phyloP scores from a whole-genome alignment of 2,888 invertebrate genomes.

The Himalopsyche japonica region DNA sequence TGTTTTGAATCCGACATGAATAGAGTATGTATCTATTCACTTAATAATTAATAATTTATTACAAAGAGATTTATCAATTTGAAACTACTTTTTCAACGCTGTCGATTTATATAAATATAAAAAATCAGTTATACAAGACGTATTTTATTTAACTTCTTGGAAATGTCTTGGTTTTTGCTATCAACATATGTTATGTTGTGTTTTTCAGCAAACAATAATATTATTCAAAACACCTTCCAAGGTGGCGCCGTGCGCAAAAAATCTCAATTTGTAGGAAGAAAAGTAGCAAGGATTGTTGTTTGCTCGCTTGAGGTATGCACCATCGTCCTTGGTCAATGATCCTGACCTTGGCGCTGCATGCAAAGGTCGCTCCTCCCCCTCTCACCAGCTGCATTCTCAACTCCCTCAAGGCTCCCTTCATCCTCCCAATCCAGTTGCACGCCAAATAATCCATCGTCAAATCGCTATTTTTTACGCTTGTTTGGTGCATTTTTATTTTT shows the following conservation, averaged over 20 bases:
- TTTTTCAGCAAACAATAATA: background rate
- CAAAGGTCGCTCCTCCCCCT: constrained; percentile 36
- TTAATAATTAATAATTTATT: too few relatives aligned
- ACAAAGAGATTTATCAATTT: too few relatives aligned
- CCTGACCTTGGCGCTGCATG: constrained; percentile 38
- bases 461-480: background rate
- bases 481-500: background rate
- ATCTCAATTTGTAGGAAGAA: background rate
- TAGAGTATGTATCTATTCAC: too few relatives aligned
- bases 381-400: constrained; percentile 1
- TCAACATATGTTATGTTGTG: too few relatives aligned
- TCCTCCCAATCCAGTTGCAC: background rate
- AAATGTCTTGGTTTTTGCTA: too few relatives aligned
- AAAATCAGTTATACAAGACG: too few relatives aligned
- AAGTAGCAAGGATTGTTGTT: background rate
- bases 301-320: background rate
- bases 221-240: background rate
- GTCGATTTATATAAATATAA: too few relatives aligned
- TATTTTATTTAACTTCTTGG: too few relatives aligned
- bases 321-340: constrained; percentile 39
- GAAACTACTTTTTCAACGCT: too few relatives aligned
- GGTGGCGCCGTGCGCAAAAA: background rate
- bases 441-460: constrained; percentile 7
- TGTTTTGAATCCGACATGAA: too few relatives aligned
- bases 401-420: background rate